Percentiles rank a stretch among this genome's conserved stretches.
phyloP scores from a whole-genome alignment of 2,113 vertebrate genomes.

The Pituophis catenifer region DNA sequence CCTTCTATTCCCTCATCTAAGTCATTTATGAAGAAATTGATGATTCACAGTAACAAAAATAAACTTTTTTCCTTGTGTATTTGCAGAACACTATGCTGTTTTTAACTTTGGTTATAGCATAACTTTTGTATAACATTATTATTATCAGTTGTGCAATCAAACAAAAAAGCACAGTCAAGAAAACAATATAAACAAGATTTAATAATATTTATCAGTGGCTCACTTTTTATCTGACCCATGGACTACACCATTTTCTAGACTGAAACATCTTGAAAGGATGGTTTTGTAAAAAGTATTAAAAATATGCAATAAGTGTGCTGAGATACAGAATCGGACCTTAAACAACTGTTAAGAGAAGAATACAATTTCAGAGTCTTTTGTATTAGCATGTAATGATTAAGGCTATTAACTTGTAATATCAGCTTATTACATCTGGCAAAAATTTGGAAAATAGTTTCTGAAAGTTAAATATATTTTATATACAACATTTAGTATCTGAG shows the following conservation, averaged over 20 bases:
- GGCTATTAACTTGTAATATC: slow-evolving; percentile 22
- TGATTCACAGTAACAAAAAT: neutral
- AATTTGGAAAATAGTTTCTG: neutral
- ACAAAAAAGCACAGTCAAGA: neutral
- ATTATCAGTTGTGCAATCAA: neutral
- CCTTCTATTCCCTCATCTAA: no score
- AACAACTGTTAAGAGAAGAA: slow-evolving; percentile 14
- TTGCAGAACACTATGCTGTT: neutral
- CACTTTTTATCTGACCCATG: neutral
- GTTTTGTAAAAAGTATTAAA: no score
- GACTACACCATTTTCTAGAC: neutral
- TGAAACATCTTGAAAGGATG: no score
- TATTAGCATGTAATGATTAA: slow-evolving; percentile 17
- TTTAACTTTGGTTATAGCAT: neutral
- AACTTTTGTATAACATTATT: neutral
- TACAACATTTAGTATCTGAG: neutral
- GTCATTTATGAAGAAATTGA: no score
- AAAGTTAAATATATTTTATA: neutral
- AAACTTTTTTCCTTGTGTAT: no score
- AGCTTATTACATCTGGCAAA: slow-evolving; percentile 5
- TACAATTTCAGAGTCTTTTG: neutral
- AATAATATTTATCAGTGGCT: neutral
- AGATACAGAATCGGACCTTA: neutral
- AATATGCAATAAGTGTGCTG: neutral
- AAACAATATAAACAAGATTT: neutral